Percentiles rank a stretch among this genome's conserved stretches.
Conservation (phyloP, 2,888 invertebrate species). For the Hyppa rectilinea region DNA sequence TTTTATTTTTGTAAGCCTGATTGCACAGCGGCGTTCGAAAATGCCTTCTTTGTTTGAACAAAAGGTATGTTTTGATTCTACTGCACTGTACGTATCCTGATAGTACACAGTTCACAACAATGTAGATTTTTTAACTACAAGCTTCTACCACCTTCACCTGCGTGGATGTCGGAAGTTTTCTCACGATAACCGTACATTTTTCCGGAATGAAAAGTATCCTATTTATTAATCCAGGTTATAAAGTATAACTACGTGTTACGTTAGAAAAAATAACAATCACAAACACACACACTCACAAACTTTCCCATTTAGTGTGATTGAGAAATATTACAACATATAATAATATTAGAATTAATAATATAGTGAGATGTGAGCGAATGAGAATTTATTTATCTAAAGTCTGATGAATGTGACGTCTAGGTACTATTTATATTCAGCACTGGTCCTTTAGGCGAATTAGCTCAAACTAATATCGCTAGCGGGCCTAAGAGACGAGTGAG, state of each 20-base stretch:
- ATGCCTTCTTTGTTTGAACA: conserved; percentile 42
- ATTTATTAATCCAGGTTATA: too few relatives aligned
- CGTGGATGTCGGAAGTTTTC: too few relatives aligned
- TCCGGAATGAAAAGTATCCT: too few relatives aligned
- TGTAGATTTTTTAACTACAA: conserved; percentile 41
- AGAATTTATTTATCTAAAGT: not conserved
- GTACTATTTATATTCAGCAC: conserved; percentile 5
- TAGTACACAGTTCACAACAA: conserved; percentile 38
- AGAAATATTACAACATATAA: too few relatives aligned
- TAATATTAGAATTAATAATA: too few relatives aligned
- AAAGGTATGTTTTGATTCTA: conserved; percentile 54
- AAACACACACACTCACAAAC: too few relatives aligned
- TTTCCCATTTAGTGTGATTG: too few relatives aligned
- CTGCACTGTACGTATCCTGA: conserved; percentile 31
- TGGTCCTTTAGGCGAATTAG: conserved; percentile 6
- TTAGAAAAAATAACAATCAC: too few relatives aligned
- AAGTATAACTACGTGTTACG: too few relatives aligned
- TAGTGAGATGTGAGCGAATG: too few relatives aligned
- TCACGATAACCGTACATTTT: too few relatives aligned
- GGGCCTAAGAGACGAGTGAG: conserved; percentile 26
- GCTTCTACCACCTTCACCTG: too few relatives aligned
- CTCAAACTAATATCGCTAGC: conserved; percentile 36
- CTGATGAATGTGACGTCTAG: not conserved
- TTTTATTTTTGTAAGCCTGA: conserved; percentile 39
- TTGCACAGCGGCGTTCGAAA: conserved; percentile 38